These are phyloP conservation scores for Caloenas nicobarica DNA, from an alignment of 2,113 vertebrate genomes.

Conservation along the genomic window DNA sequence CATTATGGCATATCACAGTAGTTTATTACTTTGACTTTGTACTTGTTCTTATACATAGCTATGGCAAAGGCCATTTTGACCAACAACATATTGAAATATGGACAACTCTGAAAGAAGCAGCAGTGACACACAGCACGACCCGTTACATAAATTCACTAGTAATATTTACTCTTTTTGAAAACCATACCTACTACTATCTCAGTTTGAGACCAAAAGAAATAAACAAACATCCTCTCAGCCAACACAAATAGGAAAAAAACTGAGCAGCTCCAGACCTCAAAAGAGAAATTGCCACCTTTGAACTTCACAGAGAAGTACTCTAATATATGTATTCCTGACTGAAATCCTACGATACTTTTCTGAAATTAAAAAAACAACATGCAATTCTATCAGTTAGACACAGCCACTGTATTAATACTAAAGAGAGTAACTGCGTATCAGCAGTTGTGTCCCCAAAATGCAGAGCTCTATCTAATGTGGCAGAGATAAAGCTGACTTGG, in stretches of 20 bases:
- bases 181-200: not conserved
- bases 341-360: not conserved
- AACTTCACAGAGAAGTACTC: not conserved
- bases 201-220: not conserved
- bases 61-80: not conserved
- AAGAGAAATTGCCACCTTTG: not conserved
- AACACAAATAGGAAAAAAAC: not conserved
- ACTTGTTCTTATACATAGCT: not conserved
- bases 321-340: not conserved
- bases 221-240: not conserved
- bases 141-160: not conserved
- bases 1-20: not conserved
- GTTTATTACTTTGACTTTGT: not conserved
- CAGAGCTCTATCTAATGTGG: not conserved
- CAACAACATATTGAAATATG: fast-evolving
- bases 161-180: not conserved
- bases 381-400: not conserved
- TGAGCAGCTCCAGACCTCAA: not conserved
- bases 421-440: not conserved
- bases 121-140: not conserved
- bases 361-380: not conserved
- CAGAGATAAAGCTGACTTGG: not conserved
- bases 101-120: not conserved
- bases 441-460: not conserved
- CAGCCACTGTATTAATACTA: not conserved